Evolutionary conservation across 2,888 invertebrate genomes (phyloP).

Genomic region (Lymantria monacha): DNA sequence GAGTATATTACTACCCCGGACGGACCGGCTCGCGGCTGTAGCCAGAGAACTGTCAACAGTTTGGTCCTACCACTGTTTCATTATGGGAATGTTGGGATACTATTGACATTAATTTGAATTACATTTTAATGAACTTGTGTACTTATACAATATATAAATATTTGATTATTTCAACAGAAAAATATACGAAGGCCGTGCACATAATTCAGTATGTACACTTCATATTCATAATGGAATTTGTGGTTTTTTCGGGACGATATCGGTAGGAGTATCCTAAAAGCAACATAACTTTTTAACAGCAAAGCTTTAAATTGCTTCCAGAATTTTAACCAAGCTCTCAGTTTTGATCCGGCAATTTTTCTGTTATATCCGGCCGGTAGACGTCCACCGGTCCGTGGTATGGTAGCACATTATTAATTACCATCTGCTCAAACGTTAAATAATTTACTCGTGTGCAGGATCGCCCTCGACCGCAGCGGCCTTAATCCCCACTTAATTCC

Average conservation of each 20-base stretch:
- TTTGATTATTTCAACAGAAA: too few species aligned
- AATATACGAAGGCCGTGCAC: background rate
- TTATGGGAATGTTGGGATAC: too few species aligned
- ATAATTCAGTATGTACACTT: constrained; percentile 21
- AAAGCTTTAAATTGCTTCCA: constrained; percentile 54
- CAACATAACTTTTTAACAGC: constrained; percentile 48
- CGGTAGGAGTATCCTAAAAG: constrained; percentile 45
- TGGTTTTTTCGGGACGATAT: constrained; percentile 39
- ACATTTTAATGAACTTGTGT: too few species aligned
- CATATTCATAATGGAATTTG: constrained; percentile 43
- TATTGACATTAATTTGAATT: too few species aligned
- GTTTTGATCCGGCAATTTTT: constrained; percentile 73
- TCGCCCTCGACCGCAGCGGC: constrained; percentile 56
- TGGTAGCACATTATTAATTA: constrained; percentile 75
- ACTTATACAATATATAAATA: too few species aligned
- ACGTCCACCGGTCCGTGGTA: constrained; percentile 48
- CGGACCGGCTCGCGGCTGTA: too few species aligned
- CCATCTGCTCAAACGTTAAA: constrained; percentile 65
- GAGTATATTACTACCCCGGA: too few species aligned
- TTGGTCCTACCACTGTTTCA: too few species aligned
- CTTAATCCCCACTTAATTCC: constrained; percentile 71
- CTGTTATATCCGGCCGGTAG: constrained; percentile 65
- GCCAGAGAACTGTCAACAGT: too few species aligned
- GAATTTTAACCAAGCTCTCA: constrained; percentile 56
- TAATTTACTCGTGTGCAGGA: constrained; percentile 45